phyloP scores from a whole-genome alignment of 2,797 vertebrate species.

The Myoxocephalus aenaeus region DNA sequence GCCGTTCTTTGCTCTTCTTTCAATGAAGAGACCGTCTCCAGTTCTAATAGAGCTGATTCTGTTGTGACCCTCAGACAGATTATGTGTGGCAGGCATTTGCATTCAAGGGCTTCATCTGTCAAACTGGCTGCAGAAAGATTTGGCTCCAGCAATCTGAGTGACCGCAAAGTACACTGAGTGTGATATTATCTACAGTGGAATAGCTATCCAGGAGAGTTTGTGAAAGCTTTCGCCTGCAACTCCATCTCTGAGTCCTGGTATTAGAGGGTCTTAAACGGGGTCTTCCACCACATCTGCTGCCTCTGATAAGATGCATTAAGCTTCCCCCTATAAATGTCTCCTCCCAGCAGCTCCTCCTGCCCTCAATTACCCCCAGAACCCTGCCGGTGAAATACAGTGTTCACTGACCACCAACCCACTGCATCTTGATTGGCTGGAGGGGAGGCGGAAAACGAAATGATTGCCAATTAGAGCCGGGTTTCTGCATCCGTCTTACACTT shows the following conservation, averaged over 20 bases:
- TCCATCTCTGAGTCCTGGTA: conserved; percentile 37
- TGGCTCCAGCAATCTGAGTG: conserved; percentile 18
- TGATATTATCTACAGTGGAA: conserved; percentile 57
- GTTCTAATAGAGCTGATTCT: background rate
- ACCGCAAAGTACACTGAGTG: background rate
- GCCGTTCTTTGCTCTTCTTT: background rate
- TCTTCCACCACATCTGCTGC: conserved; percentile 60
- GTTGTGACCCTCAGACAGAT: conserved; percentile 14
- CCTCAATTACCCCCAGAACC: conserved; percentile 71
- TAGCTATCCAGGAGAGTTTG: conserved; percentile 44
- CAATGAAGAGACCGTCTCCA: background rate
- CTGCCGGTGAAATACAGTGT: conserved; percentile 64
- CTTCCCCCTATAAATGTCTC: conserved; percentile 43
- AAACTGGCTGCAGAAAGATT: conserved; percentile 9
- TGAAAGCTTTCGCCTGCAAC: conserved; percentile 44
- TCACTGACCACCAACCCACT: conserved; percentile 40
- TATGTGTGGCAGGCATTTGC: conserved; percentile 33
- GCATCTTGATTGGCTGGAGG: conserved; percentile 40
- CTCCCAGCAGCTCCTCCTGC: conserved; percentile 36
- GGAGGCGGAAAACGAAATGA: conserved; percentile 29
- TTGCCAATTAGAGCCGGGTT: conserved; percentile 40
- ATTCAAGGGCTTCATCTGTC: conserved; percentile 26
- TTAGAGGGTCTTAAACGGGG: conserved; percentile 49
- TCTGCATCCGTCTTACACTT: conserved; percentile 8
- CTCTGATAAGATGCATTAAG: conserved; percentile 70